Conservation (phyloP, 2,113 vertebrate species). For the Isichthys henryi region DNA sequence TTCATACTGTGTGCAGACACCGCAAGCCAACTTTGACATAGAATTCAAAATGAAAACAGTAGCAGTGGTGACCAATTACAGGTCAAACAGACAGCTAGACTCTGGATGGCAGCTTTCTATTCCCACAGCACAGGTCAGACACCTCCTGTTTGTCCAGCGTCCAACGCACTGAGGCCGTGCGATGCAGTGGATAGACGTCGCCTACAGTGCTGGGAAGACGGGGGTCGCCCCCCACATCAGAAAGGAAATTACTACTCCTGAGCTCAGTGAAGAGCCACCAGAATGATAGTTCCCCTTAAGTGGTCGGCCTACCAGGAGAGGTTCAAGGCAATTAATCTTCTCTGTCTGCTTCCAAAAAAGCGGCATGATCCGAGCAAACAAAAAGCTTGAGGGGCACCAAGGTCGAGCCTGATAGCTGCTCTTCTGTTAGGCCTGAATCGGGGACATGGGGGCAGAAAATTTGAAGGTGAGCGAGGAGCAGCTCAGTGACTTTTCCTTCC, state of each 20-base stretch:
- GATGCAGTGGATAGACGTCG: not conserved
- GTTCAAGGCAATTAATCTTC: not conserved
- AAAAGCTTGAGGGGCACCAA: not conserved
- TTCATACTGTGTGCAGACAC: not conserved
- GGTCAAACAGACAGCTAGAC: not conserved
- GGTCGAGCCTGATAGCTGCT: not conserved
- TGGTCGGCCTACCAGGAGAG: not conserved
- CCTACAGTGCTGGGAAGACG: not conserved
- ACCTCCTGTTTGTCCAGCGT: not conserved
- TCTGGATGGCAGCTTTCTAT: not conserved
- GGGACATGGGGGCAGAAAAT: not conserved
- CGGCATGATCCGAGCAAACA: not conserved
- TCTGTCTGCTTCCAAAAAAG: not conserved
- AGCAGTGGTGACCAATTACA: not conserved
- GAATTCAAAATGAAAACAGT: not conserved
- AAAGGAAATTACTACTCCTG: not conserved
- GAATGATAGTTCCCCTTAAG: not conserved
- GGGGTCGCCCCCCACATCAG: not conserved
- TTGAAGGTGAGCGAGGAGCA: not conserved
- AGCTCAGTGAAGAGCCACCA: not conserved
- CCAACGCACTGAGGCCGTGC: not conserved
- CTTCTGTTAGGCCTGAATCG: not conserved
- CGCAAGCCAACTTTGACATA: not conserved
- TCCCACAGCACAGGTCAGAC: not conserved
- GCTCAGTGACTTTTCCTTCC: not conserved